Percentiles rank a stretch among this genome's conserved stretches.
Conservation (phyloP, 1,140 invertebrate genomes). For the Neuroterus valhalla region DNA sequence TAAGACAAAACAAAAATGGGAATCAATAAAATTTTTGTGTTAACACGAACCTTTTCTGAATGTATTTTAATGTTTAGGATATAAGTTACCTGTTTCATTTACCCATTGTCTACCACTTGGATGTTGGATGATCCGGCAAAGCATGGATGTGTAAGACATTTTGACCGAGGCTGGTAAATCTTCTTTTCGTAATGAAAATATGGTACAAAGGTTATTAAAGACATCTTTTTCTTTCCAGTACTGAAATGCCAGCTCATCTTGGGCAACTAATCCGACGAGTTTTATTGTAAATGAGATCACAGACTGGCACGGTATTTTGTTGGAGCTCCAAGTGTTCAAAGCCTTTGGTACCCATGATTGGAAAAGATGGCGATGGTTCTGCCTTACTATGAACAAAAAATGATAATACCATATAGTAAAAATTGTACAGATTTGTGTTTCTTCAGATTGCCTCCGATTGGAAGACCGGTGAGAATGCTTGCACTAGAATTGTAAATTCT, state of each 20-base stretch:
- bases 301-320: conserved; percentile 65
- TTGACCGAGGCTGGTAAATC: conserved; percentile 76
- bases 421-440: no score
- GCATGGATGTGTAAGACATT: conserved; percentile 77
- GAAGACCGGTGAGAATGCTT: no score
- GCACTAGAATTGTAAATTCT: no score
- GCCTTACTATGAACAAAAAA: conserved; percentile 39
- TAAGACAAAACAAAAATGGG: conserved; percentile 29
- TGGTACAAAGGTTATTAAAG: conserved; percentile 64
- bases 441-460: no score
- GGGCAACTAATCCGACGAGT: conserved; percentile 69
- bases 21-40: conserved; percentile 10
- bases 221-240: conserved; percentile 63
- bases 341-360: conserved; percentile 64
- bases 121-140: conserved; percentile 75
- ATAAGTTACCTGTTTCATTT: conserved; percentile 66
- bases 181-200: conserved; percentile 62
- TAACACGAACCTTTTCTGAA: no score
- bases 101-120: conserved; percentile 77
- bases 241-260: conserved; percentile 68
- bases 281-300: conserved; percentile 72
- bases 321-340: conserved; percentile 58
- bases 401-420: conserved; percentile 7
- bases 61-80: conserved; percentile 2
- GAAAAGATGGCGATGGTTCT: conserved; percentile 50